Evolutionary conservation across 2,113 vertebrate species (phyloP).

Genomic region (Thryonomys swinderianus): DNA sequence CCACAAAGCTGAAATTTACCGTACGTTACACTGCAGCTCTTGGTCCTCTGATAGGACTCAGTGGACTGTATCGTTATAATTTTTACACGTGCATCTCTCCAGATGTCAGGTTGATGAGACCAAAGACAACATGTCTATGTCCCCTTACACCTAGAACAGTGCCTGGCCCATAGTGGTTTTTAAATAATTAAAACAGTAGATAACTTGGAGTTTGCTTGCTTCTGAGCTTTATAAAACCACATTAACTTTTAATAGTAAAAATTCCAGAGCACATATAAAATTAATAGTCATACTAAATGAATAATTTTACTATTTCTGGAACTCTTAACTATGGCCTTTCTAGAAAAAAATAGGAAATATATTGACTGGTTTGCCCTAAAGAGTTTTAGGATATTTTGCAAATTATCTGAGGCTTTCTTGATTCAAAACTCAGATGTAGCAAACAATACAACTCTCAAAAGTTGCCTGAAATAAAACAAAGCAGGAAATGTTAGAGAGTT

Average conservation of each 20-base stretch:
- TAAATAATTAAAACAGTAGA: not conserved
- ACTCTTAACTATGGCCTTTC: not conserved
- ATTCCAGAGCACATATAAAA: not conserved
- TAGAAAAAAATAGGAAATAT: not conserved
- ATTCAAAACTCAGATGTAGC: not conserved
- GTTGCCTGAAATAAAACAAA: not conserved
- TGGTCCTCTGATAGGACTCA: not conserved
- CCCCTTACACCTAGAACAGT: not conserved
- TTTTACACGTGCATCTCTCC: not conserved
- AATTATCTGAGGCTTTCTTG: not conserved
- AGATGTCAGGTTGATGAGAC: not conserved
- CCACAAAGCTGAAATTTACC: not conserved
- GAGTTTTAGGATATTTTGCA: not conserved
- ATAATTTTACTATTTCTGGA: not conserved
- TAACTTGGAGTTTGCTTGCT: not conserved
- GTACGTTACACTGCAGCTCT: not conserved
- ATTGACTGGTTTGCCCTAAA: not conserved
- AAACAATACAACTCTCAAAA: not conserved
- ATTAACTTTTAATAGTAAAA: constrained; percentile 33
- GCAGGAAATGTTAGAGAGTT: not conserved
- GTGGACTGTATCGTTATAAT: not conserved
- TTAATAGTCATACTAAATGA: not conserved
- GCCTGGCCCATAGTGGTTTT: not conserved
- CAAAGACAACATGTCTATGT: not conserved
- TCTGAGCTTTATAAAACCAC: constrained; percentile 7